Base-by-base conservation (phyloP, 1,140 invertebrate species). In the Cherax destructor region DNA sequence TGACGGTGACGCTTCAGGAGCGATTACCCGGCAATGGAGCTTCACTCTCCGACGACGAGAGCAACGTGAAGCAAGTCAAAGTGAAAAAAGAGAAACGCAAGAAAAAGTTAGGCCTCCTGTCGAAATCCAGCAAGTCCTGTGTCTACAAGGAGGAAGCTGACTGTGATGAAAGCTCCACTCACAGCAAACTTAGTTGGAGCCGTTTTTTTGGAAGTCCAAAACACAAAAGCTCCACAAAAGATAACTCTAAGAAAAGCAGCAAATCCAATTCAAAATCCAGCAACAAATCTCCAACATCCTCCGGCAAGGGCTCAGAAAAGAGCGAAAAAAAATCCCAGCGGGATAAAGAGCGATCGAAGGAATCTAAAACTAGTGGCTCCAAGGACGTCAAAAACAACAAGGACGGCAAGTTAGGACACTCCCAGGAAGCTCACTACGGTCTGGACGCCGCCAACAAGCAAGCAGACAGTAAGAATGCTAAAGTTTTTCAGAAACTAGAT, bases 21-120 rank as follows among this genome's bases (percentile, higher is more conserved):
- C 95, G 96, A 93, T 94, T 96, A 93, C 96, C 96, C 0, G 96
- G 96, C 7, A 97, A 96, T 92, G 96, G 97, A 1, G 96, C 96
- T 4, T 96, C 96, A 0, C 95, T 95, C 13, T 95, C 95, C 92
- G 95, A 96, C 94, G 94, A 96, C 86, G 95, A 96, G 85, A 95
- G 95, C 69, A 96, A 96, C 69, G 95, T 94, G 21, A 95, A 96
- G 92, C 96, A 96, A 93, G 94, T 96, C 9, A 96, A 95, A 93
- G 95, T 95, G 79, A 95, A 92, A 94, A 94, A 92, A 74, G 90
- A 92, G 41, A 93, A 90, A 56, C 74, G 89, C 65, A 93, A 91
- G 86, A 93, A 88, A 50, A 91, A 92, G 41, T 24, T 92, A 56
- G 79, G 91, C 0, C 69, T 92, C 49, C 69, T 91, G 21, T 94